Evolutionary conservation across 2,797 vertebrate genomes (phyloP).

Genomic region (Takifugu rubripes): DNA sequence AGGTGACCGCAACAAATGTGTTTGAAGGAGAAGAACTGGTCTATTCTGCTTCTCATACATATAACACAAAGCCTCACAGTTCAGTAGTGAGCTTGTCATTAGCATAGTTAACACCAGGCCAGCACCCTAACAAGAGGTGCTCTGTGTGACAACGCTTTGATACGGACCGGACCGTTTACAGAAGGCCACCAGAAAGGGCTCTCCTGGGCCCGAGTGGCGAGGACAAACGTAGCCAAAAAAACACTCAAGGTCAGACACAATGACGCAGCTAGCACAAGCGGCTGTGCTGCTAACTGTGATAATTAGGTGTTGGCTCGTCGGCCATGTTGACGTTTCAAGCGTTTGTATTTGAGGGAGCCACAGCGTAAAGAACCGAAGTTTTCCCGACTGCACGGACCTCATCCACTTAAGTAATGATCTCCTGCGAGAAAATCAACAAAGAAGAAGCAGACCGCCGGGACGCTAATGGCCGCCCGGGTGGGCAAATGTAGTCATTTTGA

Average conservation of each 20-base stretch:
- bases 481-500: not conserved
- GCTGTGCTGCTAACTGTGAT: slow-evolving; percentile 17
- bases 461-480: not conserved
- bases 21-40: slow-evolving; percentile 18
- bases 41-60: slow-evolving; percentile 32
- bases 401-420: slow-evolving; percentile 10
- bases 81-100: slow-evolving; percentile 59
- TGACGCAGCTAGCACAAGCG: slow-evolving; percentile 7
- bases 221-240: slow-evolving; percentile 37
- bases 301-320: slow-evolving; percentile 30
- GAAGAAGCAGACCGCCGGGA: slow-evolving; percentile 23
- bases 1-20: slow-evolving; percentile 18
- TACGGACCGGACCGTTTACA: slow-evolving; percentile 59
- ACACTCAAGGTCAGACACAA: slow-evolving; percentile 26
- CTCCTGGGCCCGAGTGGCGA: slow-evolving; percentile 52
- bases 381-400: slow-evolving; percentile 5
- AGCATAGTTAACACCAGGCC: slow-evolving; percentile 68
- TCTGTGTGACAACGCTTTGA: slow-evolving; percentile 68
- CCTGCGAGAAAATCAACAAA: slow-evolving; percentile 14
- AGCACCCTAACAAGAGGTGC: slow-evolving; percentile 63
- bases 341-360: slow-evolving; percentile 7
- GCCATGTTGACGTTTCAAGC: slow-evolving; percentile 1
- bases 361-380: slow-evolving; percentile 6
- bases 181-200: slow-evolving; percentile 64
- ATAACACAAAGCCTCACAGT: slow-evolving; percentile 57